phyloP scores from a whole-genome alignment of 1,140 invertebrate genomes.

The Eupristina koningsbergeri region DNA sequence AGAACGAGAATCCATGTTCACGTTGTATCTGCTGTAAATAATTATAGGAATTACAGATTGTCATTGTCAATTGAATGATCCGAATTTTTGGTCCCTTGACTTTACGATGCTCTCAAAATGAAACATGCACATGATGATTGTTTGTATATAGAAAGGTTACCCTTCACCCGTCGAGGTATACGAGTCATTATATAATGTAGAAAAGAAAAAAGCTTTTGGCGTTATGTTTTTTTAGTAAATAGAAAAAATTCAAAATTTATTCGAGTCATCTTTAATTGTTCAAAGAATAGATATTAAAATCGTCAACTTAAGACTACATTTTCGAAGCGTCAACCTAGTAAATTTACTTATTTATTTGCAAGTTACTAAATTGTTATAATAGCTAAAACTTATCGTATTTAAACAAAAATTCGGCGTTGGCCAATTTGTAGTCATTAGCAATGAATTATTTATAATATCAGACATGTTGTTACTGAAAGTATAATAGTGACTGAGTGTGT shows the following conservation, averaged over 20 bases:
- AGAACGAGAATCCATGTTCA: constrained; percentile 6
- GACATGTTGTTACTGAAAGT: background rate
- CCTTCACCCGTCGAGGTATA: constrained; percentile 1
- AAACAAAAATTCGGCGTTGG: constrained; percentile 7
- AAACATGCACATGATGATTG: background rate
- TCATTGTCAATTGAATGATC: background rate
- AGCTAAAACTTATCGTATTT: constrained; percentile 34
- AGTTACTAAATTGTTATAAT: constrained; percentile 38
- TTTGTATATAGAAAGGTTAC: background rate
- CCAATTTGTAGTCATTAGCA: constrained; percentile 39
- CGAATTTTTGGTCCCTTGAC: background rate
- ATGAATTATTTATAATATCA: constrained; percentile 16
- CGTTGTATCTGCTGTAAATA: constrained; percentile 28
- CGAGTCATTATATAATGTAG: constrained; percentile 10
- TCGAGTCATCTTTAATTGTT: constrained; percentile 1
- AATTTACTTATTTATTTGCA: constrained; percentile 46
- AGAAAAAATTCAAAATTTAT: constrained; percentile 7
- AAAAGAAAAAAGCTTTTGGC: background rate
- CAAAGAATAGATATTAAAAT: constrained; percentile 2
- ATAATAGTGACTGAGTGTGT: background rate
- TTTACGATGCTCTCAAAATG: background rate
- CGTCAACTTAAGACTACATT: background rate
- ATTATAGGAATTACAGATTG: constrained; percentile 19
- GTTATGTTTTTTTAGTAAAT: constrained; percentile 3
- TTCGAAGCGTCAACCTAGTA: constrained; percentile 1